These are phyloP conservation scores for Haplochromis vanheusdeni DNA, from an alignment of 2,113 vertebrate species.

Conservation along the genomic window DNA sequence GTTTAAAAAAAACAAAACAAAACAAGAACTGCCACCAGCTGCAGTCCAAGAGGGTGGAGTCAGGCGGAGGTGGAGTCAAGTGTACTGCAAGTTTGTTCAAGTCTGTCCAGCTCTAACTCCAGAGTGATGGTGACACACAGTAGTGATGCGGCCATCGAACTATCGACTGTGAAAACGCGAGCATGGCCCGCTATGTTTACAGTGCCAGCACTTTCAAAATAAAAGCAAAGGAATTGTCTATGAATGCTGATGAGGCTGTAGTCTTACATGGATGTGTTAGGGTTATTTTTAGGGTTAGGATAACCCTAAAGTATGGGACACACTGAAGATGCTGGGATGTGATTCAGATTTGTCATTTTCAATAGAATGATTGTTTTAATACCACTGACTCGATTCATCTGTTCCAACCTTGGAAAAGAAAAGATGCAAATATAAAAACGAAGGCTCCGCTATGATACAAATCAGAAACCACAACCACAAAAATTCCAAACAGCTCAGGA, in stretches of 20 bases:
- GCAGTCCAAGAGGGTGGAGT: not conserved
- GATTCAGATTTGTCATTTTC: not conserved
- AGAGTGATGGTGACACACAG: not conserved
- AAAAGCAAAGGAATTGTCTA: not conserved
- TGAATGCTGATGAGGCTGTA: not conserved
- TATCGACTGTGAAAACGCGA: not conserved
- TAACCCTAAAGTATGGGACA: not conserved
- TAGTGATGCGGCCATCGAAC: not conserved
- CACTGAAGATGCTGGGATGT: not conserved
- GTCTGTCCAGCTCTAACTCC: not conserved
- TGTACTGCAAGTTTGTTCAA: not conserved
- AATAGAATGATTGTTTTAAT: not conserved
- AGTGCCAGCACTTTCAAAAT: not conserved
- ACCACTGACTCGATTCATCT: accelerated
- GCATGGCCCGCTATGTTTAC: not conserved
- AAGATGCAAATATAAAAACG: not conserved
- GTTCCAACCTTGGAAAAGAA: not conserved
- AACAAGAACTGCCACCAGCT: not conserved
- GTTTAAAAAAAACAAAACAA: not conserved
- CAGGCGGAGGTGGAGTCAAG: not conserved
- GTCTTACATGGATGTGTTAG: accelerated
- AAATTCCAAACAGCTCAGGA: not conserved
- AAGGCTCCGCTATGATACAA: not conserved
- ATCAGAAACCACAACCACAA: not conserved
- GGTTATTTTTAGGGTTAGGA: not conserved